Evolutionary conservation across 1,140 invertebrate species (phyloP).

Genomic region (Drosophila sproati): DNA sequence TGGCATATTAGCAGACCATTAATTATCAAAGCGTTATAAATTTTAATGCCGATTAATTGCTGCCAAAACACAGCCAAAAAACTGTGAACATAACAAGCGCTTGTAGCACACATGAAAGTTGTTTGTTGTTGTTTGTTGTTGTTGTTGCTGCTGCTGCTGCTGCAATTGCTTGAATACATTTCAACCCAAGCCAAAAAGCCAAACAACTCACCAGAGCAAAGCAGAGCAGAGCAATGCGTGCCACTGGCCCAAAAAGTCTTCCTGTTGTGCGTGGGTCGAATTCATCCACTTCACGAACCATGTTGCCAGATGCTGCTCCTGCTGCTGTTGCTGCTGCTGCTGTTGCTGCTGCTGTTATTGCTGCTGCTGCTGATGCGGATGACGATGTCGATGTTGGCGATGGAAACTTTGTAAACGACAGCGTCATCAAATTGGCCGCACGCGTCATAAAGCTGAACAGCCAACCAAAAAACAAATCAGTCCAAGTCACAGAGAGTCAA

Average conservation of each 20-base stretch:
- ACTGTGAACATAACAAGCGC: slow-evolving; percentile 54
- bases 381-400: slow-evolving; percentile 3
- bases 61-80: slow-evolving; percentile 73
- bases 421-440: slow-evolving; percentile 61
- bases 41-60: slow-evolving; percentile 83
- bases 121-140: slow-evolving; percentile 45
- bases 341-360: slow-evolving; percentile 6
- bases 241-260: slow-evolving; percentile 62
- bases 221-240: slow-evolving; percentile 46
- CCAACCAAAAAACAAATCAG: neutral
- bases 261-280: slow-evolving; percentile 75
- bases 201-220: slow-evolving; percentile 16
- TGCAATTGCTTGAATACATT: slow-evolving; percentile 24
- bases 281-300: slow-evolving; percentile 43
- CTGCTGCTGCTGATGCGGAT: slow-evolving; percentile 22
- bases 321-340: slow-evolving; percentile 38
- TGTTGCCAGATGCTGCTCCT: slow-evolving; percentile 23
- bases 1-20: slow-evolving; percentile 81
- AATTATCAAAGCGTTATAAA: slow-evolving; percentile 78
- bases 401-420: slow-evolving; percentile 26
- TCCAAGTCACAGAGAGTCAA: slow-evolving; percentile 19
- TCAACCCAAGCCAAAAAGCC: slow-evolving; percentile 23
- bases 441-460: slow-evolving; percentile 59
- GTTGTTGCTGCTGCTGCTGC: slow-evolving; percentile 49
- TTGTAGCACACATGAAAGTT: slow-evolving; percentile 58